Base-by-base conservation (phyloP, 2,888 invertebrate species). In the Chalcosyrphus nemorum region DNA sequence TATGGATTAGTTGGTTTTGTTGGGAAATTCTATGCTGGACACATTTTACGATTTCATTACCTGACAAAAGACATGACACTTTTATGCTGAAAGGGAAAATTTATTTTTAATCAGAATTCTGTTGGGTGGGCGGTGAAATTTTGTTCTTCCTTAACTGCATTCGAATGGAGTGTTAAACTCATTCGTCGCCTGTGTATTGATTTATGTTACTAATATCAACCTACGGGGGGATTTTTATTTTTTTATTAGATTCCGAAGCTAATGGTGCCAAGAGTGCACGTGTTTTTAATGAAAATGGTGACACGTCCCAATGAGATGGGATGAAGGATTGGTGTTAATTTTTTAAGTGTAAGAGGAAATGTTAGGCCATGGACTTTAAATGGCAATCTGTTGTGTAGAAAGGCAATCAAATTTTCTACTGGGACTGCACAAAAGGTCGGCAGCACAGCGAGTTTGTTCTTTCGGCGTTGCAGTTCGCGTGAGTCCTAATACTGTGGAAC, bases 91-190 rank as follows among this genome's bases (percentile, higher is more conserved):
- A 35, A 45, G 47, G 32, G 29, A 66, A 78, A 72, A 74, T 74
- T 63, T 74, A 72, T 50, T 78, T 84, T 78, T 78, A 84, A 68
- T 84, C 74, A 50, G 61, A 72, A 84, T 43, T 68, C 27, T 41
- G 41, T 15, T 68, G 82, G 78, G 82, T 84, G 82, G 78, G 74
- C 74, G 61, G 21, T 11, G 21, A 9, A 29, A 54, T 52, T 19
- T 15, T 4, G 41, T 15, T 38, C 41, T 52, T 15, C 32, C 17
- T 3, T 21, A 13, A n/a, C 21, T 15, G 4, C 4, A 24, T 4
- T 24, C 24, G 24, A 24, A 24, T 24, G 24, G 68, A 41, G 65
- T 47, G 45, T 45, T 45, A 27, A 35, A 43, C 21, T 45, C 17
- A 3, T 41, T 15, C 11, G 11, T 38, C 17, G 2, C 50, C 15